Evolutionary conservation across 1,140 invertebrate species (phyloP).

Genomic region (Piezodorus guildinii): DNA sequence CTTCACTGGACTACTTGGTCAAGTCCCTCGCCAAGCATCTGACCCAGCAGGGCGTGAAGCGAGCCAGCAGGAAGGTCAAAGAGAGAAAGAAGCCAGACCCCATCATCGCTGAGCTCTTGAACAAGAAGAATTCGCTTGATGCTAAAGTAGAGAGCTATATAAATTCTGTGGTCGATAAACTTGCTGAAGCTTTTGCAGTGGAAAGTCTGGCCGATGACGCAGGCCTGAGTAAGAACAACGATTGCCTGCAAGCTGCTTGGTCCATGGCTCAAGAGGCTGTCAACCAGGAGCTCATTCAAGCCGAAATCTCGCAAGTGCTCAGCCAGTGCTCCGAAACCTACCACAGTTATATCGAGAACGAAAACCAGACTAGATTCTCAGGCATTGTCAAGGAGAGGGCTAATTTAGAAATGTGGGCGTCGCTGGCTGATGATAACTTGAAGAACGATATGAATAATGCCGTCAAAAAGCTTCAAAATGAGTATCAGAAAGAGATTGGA

Average conservation of each 20-base stretch:
- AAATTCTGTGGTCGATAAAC: constrained; percentile 34
- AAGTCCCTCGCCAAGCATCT: constrained; percentile 26
- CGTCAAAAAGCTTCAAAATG: constrained; percentile 48
- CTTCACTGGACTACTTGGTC: constrained; percentile 27
- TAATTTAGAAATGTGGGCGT: constrained; percentile 53
- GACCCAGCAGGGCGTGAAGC: constrained; percentile 23
- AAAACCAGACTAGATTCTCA: constrained; percentile 29
- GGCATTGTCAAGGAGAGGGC: constrained; percentile 42
- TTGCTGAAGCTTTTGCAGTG: constrained; percentile 49
- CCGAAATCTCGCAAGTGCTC: constrained; percentile 58
- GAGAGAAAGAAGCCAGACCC: constrained; percentile 22
- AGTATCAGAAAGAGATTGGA: constrained; percentile 45
- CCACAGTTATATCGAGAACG: constrained; percentile 37
- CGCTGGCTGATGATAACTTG: constrained; percentile 52
- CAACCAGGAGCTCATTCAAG: constrained; percentile 55
- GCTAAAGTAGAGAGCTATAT: constrained; percentile 26
- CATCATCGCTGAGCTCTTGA: constrained; percentile 21
- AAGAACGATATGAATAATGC: constrained; percentile 54
- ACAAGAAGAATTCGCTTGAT: constrained; percentile 26
- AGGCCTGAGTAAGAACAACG: constrained; percentile 32
- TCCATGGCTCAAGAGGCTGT: constrained; percentile 53
- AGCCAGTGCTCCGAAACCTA: constrained; percentile 51
- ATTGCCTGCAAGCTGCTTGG: constrained; percentile 51
- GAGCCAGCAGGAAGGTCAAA: constrained; percentile 23
- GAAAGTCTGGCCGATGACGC: constrained; percentile 42